Base-by-base conservation (phyloP, 2,888 invertebrate genomes). In the Megalurothrips usitatus region DNA sequence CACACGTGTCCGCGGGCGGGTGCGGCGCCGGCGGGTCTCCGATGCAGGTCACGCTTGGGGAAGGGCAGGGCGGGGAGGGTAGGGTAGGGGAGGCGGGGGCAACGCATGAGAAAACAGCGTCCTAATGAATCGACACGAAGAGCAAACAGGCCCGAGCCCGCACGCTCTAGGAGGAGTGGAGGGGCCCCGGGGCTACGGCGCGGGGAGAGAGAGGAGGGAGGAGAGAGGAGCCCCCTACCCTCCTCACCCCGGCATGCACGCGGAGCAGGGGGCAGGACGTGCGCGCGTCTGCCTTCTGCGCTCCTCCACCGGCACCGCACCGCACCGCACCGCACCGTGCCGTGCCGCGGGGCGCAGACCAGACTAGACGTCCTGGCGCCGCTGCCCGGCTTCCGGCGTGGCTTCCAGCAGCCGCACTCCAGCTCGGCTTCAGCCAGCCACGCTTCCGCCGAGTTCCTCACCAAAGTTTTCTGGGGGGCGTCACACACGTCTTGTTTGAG, bases 101-200 rank as follows among this genome's bases (percentile, higher is more conserved):
- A 43, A 43, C 34, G 34, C 34, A 43, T 43, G 34, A 17, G 58
- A 75, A 75, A 75, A 75, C 68, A 75, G 8, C 68, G 68, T 26
- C 68, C 68, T 75, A 75, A 75, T 75, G 68, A 75, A 75, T 75
- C 68, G n/a, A 75, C 26, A 75, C 23, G 12, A 23, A 75, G 26
- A 75, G 68, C 68, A 75, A 75, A 75, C 23, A 75, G 68, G 17
- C 58, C 58, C 14, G 52, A 12, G 19, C 52, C 52, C 52, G 52
- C 52, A 14, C 14, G 10, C 58, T 17, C 58, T n/a, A n/a, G n/a
- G n/a, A n/a, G n/a, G n/a, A n/a, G n/a, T n/a, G n/a, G n/a, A n/a
- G n/a, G n/a, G 58, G n/a, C 58, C 58, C 58, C 17, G 23, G 23
- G 10, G 68, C 68, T 26, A 23, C 6, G 68, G 23, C n/a, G n/a